These are phyloP conservation scores for Protobothrops mucrosquamatus DNA, from an alignment of 2,113 vertebrate genomes.

Conservation along the genomic window DNA sequence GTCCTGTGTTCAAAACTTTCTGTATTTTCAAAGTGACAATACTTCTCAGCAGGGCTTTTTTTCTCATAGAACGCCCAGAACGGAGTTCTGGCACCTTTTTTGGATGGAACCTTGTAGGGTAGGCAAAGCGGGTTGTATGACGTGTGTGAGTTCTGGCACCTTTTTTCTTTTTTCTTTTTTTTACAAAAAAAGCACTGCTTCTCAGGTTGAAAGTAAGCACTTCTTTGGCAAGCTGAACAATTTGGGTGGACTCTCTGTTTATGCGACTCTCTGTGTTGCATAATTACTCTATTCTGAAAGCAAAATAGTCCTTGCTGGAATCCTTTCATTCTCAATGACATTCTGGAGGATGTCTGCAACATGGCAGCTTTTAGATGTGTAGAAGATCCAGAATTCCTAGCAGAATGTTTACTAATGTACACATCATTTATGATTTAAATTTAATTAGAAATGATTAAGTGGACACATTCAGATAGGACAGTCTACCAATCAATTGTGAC, in stretches of 20 bases:
- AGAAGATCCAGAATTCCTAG: neutral
- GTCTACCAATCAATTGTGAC: neutral
- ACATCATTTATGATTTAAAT: neutral
- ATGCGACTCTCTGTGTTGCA: neutral
- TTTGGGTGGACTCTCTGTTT: neutral
- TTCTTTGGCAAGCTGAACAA: slow-evolving; percentile 9
- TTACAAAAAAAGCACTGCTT: neutral
- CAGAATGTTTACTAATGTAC: neutral
- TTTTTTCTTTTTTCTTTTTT: no score
- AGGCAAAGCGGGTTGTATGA: no score
- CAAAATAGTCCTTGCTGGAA: slow-evolving; percentile 3
- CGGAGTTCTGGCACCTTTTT: no score
- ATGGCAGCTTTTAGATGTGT: neutral
- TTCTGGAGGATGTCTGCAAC: neutral
- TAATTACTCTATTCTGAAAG: slow-evolving; percentile 20
- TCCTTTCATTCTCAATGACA: neutral
- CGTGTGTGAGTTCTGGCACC: no score
- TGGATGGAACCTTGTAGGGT: no score
- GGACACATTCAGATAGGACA: no score
- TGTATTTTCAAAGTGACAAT: neutral
- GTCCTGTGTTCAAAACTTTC: slow-evolving; percentile 7
- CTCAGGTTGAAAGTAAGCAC: slow-evolving; percentile 19
- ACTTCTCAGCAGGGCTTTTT: neutral
- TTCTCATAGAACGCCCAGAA: no score
- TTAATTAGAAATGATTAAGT: neutral